A percentile compares a stretch with the other conserved stretches of the same genome.
Evolutionary conservation across 2,888 invertebrate species (phyloP).

Genomic region (Brenthis daphne): DNA sequence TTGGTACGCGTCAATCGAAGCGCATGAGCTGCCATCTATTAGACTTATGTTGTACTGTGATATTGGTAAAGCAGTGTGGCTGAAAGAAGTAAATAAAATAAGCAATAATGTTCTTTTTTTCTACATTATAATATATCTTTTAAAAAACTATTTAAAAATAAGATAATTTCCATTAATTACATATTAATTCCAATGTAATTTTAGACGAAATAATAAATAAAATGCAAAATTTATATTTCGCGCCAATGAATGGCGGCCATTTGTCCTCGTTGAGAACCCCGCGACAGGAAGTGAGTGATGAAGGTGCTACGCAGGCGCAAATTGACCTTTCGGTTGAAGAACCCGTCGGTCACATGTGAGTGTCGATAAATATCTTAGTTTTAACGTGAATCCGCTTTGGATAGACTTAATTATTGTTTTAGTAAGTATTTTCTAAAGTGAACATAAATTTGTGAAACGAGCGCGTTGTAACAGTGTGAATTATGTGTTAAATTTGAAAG

Average conservation of each 20-base stretch:
- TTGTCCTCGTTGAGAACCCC: conserved; percentile 78
- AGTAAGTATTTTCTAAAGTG: conserved; percentile 79
- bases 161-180: not conserved
- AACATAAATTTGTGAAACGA: conserved; percentile 68
- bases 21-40: conserved; percentile 42
- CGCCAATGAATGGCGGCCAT: conserved; percentile 64
- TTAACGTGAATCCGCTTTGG: conserved; percentile 74
- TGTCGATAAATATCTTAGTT: conserved; percentile 84
- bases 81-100: not conserved
- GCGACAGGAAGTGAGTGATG: conserved; percentile 80
- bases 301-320: conserved; percentile 87
- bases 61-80: conserved; percentile 45
- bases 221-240: conserved; percentile 53
- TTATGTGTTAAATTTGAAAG: conserved; percentile 70
- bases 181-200: not conserved
- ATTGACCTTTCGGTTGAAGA: conserved; percentile 91
- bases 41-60: not conserved
- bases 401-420: conserved; percentile 71
- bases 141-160: not conserved
- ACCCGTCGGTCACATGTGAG: conserved; percentile 96
- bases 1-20: conserved; percentile 36
- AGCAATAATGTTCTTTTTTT: not conserved
- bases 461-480: conserved; percentile 62
- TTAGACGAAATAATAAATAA: not conserved
- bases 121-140: not conserved